Percentiles rank a stretch among this genome's conserved stretches.
Conservation (phyloP, 2,888 invertebrate species). For the Ophonus ardosiacus region DNA sequence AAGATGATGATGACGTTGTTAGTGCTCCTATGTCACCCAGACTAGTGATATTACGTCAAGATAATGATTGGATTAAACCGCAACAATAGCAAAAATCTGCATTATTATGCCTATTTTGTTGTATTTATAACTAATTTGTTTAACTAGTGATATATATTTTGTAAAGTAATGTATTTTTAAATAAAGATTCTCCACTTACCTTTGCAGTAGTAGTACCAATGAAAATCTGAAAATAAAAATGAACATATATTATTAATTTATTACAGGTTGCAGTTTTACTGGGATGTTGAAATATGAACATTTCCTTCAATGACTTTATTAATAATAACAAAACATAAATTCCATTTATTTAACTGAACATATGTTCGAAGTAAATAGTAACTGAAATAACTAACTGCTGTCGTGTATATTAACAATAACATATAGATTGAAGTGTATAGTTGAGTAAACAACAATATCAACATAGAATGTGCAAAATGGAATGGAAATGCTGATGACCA, state of each 20-base stretch:
- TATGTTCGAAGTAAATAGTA: background rate
- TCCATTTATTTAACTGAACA: constrained; percentile 42
- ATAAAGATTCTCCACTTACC: background rate
- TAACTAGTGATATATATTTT: background rate
- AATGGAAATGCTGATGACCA: constrained; percentile 39
- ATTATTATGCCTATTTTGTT: background rate
- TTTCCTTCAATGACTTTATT: constrained; percentile 29
- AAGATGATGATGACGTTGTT: constrained; percentile 26
- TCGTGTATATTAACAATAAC: constrained; percentile 37
- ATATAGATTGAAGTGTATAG: constrained; percentile 19
- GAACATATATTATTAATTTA: background rate
- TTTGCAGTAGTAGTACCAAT: background rate
- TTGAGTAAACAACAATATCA: constrained; percentile 31
- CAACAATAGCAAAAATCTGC: background rate
- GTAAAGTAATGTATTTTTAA: background rate
- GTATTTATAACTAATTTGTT: background rate
- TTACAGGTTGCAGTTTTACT: background rate
- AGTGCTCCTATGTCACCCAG: constrained; percentile 52
- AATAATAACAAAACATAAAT: constrained; percentile 39
- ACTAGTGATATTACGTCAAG: constrained; percentile 43
- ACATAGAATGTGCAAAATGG: constrained; percentile 43
- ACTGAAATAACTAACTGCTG: constrained; percentile 21
- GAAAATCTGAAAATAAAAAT: background rate
- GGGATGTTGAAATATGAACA: background rate
- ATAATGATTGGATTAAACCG: constrained; percentile 53